These are phyloP conservation scores for Eriosoma lanigerum DNA, from an alignment of 1,140 invertebrate genomes.

Conservation along the genomic window DNA sequence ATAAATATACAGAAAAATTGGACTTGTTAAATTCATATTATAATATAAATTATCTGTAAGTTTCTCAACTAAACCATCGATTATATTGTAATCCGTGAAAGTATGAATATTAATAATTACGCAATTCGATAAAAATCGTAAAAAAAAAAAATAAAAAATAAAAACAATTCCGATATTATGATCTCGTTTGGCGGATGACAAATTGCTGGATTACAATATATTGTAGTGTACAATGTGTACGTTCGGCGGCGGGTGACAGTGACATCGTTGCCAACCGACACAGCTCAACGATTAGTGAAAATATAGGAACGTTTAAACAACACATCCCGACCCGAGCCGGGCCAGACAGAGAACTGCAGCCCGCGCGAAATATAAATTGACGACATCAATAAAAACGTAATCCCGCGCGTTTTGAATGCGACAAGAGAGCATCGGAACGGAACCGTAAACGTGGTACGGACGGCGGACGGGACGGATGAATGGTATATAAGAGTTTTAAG, in stretches of 20 bases:
- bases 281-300: background rate
- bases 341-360: background rate
- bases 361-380: constrained; percentile 13
- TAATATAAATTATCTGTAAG: too few species aligned
- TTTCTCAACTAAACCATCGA: too few species aligned
- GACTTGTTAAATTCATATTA: too few species aligned
- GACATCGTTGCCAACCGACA: background rate
- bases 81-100: too few species aligned
- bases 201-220: background rate
- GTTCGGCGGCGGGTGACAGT: background rate
- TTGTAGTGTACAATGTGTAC: background rate
- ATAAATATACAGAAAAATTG: too few species aligned
- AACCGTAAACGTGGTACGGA: too few species aligned
- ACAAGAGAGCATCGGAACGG: background rate
- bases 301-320: background rate
- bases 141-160: background rate
- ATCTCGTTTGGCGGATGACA: background rate
- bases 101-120: too few species aligned
- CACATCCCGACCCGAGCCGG: background rate
- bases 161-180: background rate
- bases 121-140: too few species aligned
- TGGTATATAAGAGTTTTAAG: background rate
- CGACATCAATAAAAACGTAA: constrained; percentile 42
- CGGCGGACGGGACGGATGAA: background rate
- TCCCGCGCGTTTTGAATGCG: constrained; percentile 14